Base-by-base conservation (phyloP, 2,113 vertebrate genomes). In the Eulemur rufifrons region DNA sequence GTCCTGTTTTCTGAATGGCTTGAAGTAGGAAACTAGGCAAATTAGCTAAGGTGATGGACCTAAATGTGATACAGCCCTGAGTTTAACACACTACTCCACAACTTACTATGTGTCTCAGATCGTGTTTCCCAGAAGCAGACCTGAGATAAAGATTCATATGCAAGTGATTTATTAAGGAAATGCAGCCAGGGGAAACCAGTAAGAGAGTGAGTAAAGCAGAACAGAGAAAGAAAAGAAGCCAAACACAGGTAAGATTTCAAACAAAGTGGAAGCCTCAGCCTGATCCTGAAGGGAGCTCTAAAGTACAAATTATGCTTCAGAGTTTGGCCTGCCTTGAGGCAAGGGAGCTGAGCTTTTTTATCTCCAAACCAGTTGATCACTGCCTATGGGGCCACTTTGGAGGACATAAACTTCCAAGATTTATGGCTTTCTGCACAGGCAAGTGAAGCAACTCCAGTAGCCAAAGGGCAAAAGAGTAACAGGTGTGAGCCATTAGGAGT, bases 161-260 rank as follows among this genome's bases (percentile, higher is more conserved):
- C n/a, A 69, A 92, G 42, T 81, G 45, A 96, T 94, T 95, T 96
- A 69, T 84, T 93, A 77, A 76, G 69, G 69, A 93, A 88, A 59
- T 61, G 23, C 5, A 85, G 64, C 42, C 82, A 77, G 61, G 25
- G 9, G 61, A 94, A 92, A 71, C 59, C 23, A 91, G 21, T 25
- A 88, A 85, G 45, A 45, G 34, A 80, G 14, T 71, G 29, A 78
- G 59, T 77, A 52, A 34, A 59, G 39, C 80, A 89, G 61, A 45
- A 54, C 25, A 77, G 23, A 52, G 34, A 86, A 89, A 63, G 82
- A 27, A 23, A 88, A 84, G 71, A 92, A 71, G 15, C 66, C 45
- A 95, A 88, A 29, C 39, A 56, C 42, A n/a, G 5, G 13, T 86
- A 81, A 78, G 50, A 77, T 85, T 92, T 85, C n/a, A 47, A 37